phyloP scores from a whole-genome alignment of 2,888 invertebrate genomes.

The Leuctra nigra region DNA sequence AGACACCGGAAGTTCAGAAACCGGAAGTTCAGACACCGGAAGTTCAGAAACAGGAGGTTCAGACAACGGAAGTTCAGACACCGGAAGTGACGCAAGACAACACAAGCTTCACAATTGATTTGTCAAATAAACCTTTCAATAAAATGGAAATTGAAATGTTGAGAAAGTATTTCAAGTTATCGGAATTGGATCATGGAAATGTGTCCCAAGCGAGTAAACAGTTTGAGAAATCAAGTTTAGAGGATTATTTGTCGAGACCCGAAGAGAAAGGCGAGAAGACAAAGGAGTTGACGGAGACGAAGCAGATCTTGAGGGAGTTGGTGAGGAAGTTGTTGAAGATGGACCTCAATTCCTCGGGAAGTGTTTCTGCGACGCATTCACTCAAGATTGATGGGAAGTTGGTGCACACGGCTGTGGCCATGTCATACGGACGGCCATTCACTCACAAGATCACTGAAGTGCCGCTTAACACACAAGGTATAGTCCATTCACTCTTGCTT shows the following conservation, averaged over 20 bases:
- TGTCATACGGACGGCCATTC: not conserved
- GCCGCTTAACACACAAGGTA: no score
- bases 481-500: no score
- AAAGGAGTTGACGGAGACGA: not conserved
- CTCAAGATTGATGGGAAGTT: constrained; percentile 1
- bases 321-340: not conserved
- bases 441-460: constrained; percentile 6
- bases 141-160: no score
- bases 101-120: no score
- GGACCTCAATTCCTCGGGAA: not conserved
- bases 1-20: no score
- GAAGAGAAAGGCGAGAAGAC: not conserved
- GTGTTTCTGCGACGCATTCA: not conserved
- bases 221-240: not conserved
- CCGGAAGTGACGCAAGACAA: no score
- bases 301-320: not conserved
- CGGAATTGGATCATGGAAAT: not conserved
- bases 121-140: no score
- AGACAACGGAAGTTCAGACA: no score
- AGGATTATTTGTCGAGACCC: no score
- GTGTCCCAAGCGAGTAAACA: not conserved
- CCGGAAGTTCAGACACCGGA: no score
- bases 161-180: not conserved
- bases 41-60: no score
- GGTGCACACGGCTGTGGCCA: not conserved